These are phyloP conservation scores for Octonoba sinensis DNA, from an alignment of 2,888 invertebrate species.

Conservation along the genomic window DNA sequence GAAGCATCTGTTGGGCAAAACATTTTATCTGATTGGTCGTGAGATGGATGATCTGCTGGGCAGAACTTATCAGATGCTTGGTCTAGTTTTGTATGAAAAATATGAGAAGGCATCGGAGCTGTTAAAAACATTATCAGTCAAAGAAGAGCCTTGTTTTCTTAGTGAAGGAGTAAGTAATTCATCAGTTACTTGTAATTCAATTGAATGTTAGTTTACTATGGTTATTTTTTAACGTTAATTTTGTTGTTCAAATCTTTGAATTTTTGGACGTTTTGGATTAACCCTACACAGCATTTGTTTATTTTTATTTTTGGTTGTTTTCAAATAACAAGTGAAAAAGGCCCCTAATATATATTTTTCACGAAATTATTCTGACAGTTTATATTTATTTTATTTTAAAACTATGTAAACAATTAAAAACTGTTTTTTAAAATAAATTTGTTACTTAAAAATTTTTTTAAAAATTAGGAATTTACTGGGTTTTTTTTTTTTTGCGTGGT, in stretches of 20 bases:
- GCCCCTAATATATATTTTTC: too few species aligned
- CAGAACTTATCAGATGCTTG: constrained; percentile 74
- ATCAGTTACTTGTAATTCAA: constrained; percentile 2
- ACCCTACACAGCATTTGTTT: too few species aligned
- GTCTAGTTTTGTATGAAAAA: constrained; percentile 79
- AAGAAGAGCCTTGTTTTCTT: constrained; percentile 12
- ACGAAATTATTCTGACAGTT: too few species aligned
- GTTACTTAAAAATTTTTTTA: too few species aligned
- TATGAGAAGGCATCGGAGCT: constrained; percentile 73
- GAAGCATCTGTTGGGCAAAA: constrained; percentile 84
- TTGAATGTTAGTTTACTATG: background rate
- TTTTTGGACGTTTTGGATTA: background rate
- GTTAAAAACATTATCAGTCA: constrained; percentile 29
- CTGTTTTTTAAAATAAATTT: too few species aligned
- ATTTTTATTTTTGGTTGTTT: too few species aligned
- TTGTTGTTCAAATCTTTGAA: constrained; percentile 7
- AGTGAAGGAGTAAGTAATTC: constrained; percentile 43
- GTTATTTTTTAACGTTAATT: background rate
- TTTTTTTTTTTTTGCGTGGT: too few species aligned
- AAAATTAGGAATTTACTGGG: too few species aligned
- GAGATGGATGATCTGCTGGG: constrained; percentile 66
- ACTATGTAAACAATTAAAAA: too few species aligned
- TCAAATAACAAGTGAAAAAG: too few species aligned
- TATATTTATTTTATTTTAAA: too few species aligned
- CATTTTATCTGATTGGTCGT: constrained; percentile 74